Percentiles rank a stretch among this genome's conserved stretches.
Evolutionary conservation across 2,888 invertebrate species (phyloP).

Genomic region (Andrena minutula): DNA sequence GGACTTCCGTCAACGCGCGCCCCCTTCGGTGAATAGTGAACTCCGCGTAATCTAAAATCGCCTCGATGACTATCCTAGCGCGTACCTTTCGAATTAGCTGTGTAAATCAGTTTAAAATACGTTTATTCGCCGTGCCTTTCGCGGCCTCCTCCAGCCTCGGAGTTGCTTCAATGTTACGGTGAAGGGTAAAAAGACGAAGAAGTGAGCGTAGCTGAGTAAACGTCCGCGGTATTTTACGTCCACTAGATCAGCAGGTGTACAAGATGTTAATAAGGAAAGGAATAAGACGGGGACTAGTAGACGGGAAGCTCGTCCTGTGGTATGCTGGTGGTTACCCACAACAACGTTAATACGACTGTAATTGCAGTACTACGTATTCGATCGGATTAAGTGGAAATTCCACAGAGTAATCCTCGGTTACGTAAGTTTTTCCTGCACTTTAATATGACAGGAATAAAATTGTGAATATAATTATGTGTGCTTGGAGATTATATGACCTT

Average conservation of each 20-base stretch:
- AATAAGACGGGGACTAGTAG: not conserved
- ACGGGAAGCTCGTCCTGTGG: not conserved
- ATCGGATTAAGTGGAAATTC: too few relatives aligned
- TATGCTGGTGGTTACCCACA: not conserved
- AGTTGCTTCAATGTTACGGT: conserved; percentile 11
- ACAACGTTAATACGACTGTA: conserved; percentile 34
- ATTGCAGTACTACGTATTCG: conserved; percentile 13
- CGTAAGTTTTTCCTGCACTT: too few relatives aligned
- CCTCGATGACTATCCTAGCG: conserved; percentile 38
- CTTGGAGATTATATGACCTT: too few relatives aligned
- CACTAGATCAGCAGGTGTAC: conserved; percentile 48
- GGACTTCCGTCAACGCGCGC: conserved; percentile 16
- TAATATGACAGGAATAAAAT: too few relatives aligned
- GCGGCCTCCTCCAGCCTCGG: conserved; percentile 28
- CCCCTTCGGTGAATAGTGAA: conserved; percentile 13
- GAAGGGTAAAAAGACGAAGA: conserved; percentile 7
- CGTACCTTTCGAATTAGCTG: conserved; percentile 43
- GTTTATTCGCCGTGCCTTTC: conserved; percentile 42
- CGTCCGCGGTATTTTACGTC: conserved; percentile 31
- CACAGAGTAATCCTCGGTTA: too few relatives aligned
- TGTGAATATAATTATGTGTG: too few relatives aligned
- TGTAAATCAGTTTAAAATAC: conserved; percentile 53
- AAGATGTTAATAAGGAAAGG: conserved; percentile 36
- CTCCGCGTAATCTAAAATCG: conserved; percentile 37
- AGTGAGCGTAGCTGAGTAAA: conserved; percentile 10